phyloP scores from a whole-genome alignment of 1,140 invertebrate species.

The Epicauta chinensis region DNA sequence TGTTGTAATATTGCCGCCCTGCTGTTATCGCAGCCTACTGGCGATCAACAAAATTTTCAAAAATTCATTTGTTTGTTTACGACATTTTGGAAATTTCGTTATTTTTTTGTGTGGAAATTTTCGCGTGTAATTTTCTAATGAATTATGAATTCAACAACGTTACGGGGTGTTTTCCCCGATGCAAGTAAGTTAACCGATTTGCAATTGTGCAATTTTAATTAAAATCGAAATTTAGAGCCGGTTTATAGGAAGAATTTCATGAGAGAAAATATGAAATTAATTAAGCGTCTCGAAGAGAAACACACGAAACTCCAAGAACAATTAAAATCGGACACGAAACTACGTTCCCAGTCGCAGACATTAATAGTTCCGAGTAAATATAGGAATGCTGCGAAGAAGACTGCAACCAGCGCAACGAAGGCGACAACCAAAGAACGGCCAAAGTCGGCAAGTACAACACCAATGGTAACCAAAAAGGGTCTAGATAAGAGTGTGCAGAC shows the following conservation, averaged over 20 bases:
- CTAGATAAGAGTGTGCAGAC: neutral
- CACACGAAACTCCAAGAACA: neutral
- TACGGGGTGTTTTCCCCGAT: conserved; percentile 51
- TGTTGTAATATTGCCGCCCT: too few species aligned
- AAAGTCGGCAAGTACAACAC: neutral
- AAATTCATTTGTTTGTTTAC: too few species aligned
- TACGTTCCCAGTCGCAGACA: neutral
- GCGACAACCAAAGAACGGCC: neutral
- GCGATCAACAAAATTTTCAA: too few species aligned
- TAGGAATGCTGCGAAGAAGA: too few species aligned
- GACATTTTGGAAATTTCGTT: neutral
- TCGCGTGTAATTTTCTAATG: conserved; percentile 5
- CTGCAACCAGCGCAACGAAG: too few species aligned
- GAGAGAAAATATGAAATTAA: conserved; percentile 50
- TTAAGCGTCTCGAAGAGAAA: conserved; percentile 49
- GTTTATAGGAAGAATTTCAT: conserved; percentile 51
- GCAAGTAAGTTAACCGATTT: conserved; percentile 45
- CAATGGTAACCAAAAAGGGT: neutral
- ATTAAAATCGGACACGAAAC: neutral
- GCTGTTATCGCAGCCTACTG: too few species aligned
- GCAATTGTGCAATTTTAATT: conserved; percentile 9
- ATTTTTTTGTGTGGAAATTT: neutral
- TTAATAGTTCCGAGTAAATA: neutral
- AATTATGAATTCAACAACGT: conserved; percentile 40
- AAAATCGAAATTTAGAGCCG: conserved; percentile 45